phyloP scores from a whole-genome alignment of 2,113 vertebrate species.

The Plecturocebus donacophilus region DNA sequence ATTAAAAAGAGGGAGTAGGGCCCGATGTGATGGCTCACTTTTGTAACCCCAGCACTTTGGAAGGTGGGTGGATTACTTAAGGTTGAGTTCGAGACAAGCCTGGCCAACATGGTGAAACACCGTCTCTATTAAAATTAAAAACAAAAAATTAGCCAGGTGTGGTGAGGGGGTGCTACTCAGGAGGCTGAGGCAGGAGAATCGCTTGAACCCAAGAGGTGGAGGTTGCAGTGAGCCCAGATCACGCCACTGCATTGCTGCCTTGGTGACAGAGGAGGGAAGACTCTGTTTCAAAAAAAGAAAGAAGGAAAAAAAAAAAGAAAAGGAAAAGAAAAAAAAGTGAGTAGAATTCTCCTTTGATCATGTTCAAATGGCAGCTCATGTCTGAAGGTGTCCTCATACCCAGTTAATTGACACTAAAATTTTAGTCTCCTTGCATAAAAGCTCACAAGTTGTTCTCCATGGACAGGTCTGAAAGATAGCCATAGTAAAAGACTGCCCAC shows the following conservation, averaged over 20 bases:
- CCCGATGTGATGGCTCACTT: not conserved
- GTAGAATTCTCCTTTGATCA: not conserved
- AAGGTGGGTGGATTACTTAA: not conserved
- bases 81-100: no score
- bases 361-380: not conserved
- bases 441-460: not conserved
- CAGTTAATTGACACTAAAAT: not conserved
- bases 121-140: fast-evolving
- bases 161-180: no score
- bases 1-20: no score
- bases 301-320: no score
- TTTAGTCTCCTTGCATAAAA: not conserved
- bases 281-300: no score
- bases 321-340: not conserved
- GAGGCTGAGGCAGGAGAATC: no score
- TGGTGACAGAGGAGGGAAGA: no score
- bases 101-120: no score
- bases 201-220: no score
- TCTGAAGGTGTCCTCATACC: not conserved
- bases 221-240: not conserved
- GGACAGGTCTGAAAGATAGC: not conserved
- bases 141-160: no score
- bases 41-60: no score
- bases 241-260: not conserved
- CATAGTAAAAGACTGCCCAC: not conserved